Conservation (phyloP, 23 tunicate species). For the Trididemnum clinides region DNA sequence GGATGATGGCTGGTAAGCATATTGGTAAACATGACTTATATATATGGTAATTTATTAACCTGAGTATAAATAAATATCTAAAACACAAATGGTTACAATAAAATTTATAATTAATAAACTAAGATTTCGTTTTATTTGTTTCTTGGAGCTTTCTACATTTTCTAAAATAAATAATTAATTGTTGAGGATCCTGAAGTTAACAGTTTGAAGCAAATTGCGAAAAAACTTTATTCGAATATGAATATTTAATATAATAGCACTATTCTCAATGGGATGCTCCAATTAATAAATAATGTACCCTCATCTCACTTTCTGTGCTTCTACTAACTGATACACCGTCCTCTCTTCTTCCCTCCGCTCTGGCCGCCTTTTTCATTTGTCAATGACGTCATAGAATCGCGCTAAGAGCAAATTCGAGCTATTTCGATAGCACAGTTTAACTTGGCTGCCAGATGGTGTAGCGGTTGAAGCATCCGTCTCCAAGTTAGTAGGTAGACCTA, state of each 20-base stretch:
- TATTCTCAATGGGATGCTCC: conserved; percentile 46
- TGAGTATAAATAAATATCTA: background rate
- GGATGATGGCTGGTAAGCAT: conserved; percentile 82
- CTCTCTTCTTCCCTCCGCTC: too few relatives aligned
- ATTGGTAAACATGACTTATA: conserved; percentile 83
- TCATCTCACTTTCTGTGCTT: background rate
- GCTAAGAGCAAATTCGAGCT: too few relatives aligned
- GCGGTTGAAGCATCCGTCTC: too few relatives aligned
- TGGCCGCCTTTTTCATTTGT: too few relatives aligned
- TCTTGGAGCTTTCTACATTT: background rate
- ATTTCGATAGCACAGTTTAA: too few relatives aligned
- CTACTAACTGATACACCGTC: too few relatives aligned
- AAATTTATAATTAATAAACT: background rate
- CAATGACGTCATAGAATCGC: too few relatives aligned
- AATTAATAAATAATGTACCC: conserved; percentile 71
- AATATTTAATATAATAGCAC: conserved; percentile 66
- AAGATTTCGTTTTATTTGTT: background rate
- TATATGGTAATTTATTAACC: background rate
- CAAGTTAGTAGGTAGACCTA: too few relatives aligned
- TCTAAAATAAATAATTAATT: conserved; percentile 48
- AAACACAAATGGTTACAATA: too few relatives aligned
- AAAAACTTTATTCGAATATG: conserved; percentile 40
- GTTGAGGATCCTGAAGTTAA: background rate
- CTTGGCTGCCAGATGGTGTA: too few relatives aligned
- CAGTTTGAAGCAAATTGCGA: conserved; percentile 20